phyloP scores from a whole-genome alignment of 2,797 vertebrate genomes.

The Borostomias antarcticus region DNA sequence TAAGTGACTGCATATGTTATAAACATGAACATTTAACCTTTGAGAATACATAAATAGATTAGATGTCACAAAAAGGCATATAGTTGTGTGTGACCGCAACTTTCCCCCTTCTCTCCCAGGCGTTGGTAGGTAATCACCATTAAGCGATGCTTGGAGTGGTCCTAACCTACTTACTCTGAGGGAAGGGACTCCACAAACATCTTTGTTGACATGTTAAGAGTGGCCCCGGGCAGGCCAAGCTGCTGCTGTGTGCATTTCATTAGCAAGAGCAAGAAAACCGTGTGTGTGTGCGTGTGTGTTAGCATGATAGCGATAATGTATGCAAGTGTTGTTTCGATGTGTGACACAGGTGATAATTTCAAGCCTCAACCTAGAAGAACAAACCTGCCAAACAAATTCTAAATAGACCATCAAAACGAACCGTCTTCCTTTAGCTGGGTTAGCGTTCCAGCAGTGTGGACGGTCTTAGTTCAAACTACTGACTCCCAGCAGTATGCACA shows the following conservation, averaged over 20 bases:
- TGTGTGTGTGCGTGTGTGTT: no score
- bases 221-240: slow-evolving; percentile 63
- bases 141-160: slow-evolving; percentile 45
- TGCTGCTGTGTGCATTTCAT: slow-evolving; percentile 59
- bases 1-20: not conserved
- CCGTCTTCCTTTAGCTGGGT: no score
- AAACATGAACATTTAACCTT: not conserved
- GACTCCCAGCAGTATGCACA: no score
- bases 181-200: slow-evolving; percentile 60
- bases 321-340: slow-evolving; percentile 30
- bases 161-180: slow-evolving; percentile 67
- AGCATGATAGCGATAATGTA: slow-evolving; percentile 12
- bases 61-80: not conserved
- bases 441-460: no score
- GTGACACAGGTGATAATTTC: no score
- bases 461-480: no score
- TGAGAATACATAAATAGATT: not conserved
- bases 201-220: slow-evolving; percentile 64
- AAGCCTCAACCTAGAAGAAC: no score
- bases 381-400: no score
- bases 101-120: not conserved
- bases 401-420: no score
- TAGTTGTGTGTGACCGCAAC: not conserved
- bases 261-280: slow-evolving; percentile 57
- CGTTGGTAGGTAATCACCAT: slow-evolving; percentile 4